Conservation (phyloP, 2,113 vertebrate species). For the Athene noctua region DNA sequence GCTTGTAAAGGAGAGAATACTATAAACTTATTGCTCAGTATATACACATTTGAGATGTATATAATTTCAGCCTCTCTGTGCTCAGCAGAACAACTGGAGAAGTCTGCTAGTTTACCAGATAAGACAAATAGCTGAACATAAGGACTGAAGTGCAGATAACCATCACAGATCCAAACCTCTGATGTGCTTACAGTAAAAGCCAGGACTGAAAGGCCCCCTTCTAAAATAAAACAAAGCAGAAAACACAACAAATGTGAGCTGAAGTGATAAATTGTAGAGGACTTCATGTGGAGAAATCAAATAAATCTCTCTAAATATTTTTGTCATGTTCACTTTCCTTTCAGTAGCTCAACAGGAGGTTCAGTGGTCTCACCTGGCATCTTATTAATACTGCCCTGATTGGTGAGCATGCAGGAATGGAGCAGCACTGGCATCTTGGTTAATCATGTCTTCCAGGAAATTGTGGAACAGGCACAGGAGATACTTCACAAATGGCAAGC, state of each 20-base stretch:
- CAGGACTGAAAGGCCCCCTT: neutral
- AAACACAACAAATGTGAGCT: neutral
- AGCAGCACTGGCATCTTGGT: neutral
- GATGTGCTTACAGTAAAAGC: neutral
- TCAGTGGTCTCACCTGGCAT: neutral
- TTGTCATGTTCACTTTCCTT: slow-evolving; percentile 33
- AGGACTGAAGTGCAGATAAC: neutral
- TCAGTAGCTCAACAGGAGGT: slow-evolving; percentile 18
- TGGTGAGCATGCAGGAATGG: neutral
- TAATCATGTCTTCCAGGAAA: neutral
- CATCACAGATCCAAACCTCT: neutral
- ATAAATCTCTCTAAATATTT: slow-evolving; percentile 56
- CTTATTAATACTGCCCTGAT: slow-evolving; percentile 5
- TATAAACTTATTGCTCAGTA: neutral
- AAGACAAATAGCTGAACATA: neutral
- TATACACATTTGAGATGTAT: neutral
- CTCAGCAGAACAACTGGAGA: neutral
- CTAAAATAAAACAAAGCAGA: neutral
- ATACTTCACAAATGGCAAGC: neutral
- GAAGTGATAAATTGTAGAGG: slow-evolving; percentile 18
- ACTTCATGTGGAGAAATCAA: slow-evolving; percentile 28
- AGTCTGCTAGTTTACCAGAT: neutral
- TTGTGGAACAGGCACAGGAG: neutral
- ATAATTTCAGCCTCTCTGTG: neutral
- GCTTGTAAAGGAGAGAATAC: neutral